Percentiles rank a stretch among this genome's conserved stretches.
phyloP scores from a whole-genome alignment of 2,113 vertebrate species.

The Lagopus muta region DNA sequence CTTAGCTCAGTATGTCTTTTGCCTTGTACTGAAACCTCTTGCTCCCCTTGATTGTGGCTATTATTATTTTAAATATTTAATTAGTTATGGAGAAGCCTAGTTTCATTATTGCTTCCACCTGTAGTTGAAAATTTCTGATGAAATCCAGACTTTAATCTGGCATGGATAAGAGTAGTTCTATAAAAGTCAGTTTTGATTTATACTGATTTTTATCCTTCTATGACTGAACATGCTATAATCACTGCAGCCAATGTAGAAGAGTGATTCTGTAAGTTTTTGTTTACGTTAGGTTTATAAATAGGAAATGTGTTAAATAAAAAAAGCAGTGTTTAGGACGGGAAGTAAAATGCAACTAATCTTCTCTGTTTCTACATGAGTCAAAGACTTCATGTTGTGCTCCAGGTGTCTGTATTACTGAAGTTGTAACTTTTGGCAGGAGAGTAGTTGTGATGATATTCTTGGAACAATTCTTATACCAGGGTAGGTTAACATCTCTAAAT shows the following conservation, averaged over 20 bases:
- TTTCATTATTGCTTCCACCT: conserved; percentile 23
- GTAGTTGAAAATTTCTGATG: background rate
- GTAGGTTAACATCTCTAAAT: background rate
- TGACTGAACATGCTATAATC: background rate
- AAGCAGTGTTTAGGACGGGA: background rate
- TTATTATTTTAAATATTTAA: conserved; percentile 39
- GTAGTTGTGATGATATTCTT: background rate
- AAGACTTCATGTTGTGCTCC: background rate
- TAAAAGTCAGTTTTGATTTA: conserved; percentile 11
- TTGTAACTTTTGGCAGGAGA: background rate
- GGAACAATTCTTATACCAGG: background rate
- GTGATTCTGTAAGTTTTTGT: accelerated
- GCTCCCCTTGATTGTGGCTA: background rate
- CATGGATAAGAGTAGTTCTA: background rate
- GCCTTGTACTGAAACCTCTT: background rate
- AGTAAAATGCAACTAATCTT: background rate
- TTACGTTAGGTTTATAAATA: background rate
- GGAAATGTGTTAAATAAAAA: background rate
- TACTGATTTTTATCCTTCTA: background rate
- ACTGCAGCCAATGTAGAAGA: background rate
- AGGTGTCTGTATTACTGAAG: background rate
- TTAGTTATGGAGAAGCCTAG: background rate
- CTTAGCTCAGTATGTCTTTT: background rate
- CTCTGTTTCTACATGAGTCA: background rate
- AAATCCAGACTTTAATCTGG: conserved; percentile 33